A percentile compares a stretch with the other conserved stretches of the same genome.
phyloP scores from a whole-genome alignment of 2,113 vertebrate genomes.

The Charina bottae region DNA sequence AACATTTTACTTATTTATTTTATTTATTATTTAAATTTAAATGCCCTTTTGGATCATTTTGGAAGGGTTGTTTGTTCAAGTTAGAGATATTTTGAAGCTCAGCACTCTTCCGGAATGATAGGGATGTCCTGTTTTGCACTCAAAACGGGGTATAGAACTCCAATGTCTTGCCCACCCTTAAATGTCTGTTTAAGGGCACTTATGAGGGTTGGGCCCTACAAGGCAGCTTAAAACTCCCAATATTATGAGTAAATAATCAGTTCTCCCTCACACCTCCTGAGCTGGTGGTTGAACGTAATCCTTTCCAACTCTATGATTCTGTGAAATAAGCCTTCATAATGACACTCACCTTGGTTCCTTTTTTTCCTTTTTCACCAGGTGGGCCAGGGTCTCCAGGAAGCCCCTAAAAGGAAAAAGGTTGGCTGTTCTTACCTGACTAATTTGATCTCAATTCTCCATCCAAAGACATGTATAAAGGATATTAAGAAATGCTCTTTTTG shows the following conservation, averaged over 20 bases:
- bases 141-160: neutral
- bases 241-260: neutral
- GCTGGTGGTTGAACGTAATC: neutral
- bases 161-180: neutral
- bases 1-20: too few species aligned
- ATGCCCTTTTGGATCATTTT: too few species aligned
- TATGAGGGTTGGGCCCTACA: neutral
- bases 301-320: neutral
- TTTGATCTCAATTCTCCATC: neutral
- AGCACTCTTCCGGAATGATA: too few species aligned
- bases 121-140: too few species aligned
- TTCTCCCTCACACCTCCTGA: neutral
- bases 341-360: slow-evolving; percentile 81
- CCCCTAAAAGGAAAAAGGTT: slow-evolving; percentile 72
- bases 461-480: neutral
- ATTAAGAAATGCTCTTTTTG: neutral
- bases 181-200: neutral
- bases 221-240: neutral
- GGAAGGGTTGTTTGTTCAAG: too few species aligned
- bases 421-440: too few species aligned
- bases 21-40: too few species aligned
- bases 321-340: neutral
- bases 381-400: slow-evolving; percentile 76
- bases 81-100: too few species aligned
- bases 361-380: slow-evolving; percentile 77